Conservation (phyloP, 2,888 invertebrate species). For the Drosophila paracracens region DNA sequence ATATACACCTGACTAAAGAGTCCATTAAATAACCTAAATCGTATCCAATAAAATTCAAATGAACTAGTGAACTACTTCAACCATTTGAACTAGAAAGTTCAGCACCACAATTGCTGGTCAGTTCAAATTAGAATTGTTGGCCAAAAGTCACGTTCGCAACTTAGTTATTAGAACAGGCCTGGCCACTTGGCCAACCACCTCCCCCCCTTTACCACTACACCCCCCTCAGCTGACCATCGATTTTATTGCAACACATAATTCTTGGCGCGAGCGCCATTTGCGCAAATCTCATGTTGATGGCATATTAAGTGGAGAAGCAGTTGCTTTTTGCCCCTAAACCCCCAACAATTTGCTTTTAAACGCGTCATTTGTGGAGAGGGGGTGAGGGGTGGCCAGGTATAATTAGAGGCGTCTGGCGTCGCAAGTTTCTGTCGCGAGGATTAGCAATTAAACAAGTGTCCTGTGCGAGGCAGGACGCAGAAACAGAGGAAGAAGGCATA, state of each 20-base stretch:
- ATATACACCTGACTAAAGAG: neutral
- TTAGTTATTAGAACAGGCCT: conserved; percentile 68
- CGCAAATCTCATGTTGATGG: conserved; percentile 80
- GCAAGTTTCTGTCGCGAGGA: conserved; percentile 57
- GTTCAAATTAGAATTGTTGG: conserved; percentile 69
- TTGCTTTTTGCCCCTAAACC: conserved; percentile 4
- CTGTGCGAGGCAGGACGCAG: conserved; percentile 25
- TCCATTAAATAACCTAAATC: neutral
- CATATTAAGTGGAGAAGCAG: conserved; percentile 68
- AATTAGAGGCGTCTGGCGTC: conserved; percentile 71
- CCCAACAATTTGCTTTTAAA: conserved; percentile 70
- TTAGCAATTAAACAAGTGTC: conserved; percentile 77
- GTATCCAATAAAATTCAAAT: neutral
- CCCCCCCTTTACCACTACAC: neutral
- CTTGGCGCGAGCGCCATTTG: conserved; percentile 65
- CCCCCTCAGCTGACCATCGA: conserved; percentile 45
- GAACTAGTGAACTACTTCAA: neutral
- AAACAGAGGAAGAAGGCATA: conserved; percentile 1
- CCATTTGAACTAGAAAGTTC: neutral
- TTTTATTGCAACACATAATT: conserved; percentile 81
- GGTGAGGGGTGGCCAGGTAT: conserved; percentile 40
- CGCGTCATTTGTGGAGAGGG: conserved; percentile 48
- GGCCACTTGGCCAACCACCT: conserved; percentile 15
- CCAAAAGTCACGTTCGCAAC: conserved; percentile 72
- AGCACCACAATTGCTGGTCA: conserved; percentile 13